Conservation (phyloP, 2,113 vertebrate genomes). For the Scatophagus argus region DNA sequence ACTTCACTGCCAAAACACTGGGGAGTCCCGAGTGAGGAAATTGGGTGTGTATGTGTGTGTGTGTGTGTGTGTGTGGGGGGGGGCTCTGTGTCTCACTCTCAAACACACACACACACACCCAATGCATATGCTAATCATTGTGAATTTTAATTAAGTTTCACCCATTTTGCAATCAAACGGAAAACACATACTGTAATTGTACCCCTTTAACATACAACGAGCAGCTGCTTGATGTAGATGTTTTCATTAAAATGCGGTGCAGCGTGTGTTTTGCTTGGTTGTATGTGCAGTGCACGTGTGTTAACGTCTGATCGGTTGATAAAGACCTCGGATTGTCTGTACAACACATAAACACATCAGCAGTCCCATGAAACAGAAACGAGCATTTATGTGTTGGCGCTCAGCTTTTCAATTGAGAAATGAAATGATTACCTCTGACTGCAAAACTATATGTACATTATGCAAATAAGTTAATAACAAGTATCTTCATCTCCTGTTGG, state of each 20-base stretch:
- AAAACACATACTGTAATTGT: slow-evolving; percentile 72
- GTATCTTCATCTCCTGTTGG: background rate
- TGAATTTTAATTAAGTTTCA: slow-evolving; percentile 69
- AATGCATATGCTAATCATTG: slow-evolving; percentile 63
- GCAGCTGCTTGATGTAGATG: slow-evolving; percentile 60
- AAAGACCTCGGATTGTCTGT: slow-evolving; percentile 30
- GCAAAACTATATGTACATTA: background rate
- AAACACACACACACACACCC: slow-evolving; percentile 36
- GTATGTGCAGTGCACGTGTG: slow-evolving; percentile 14
- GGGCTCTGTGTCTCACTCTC: slow-evolving; percentile 29
- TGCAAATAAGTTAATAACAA: background rate
- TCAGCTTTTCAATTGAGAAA: slow-evolving; percentile 5
- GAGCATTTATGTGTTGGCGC: background rate
- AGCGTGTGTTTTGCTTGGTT: slow-evolving; percentile 14
- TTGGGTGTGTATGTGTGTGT: slow-evolving; percentile 1
- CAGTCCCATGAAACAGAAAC: slow-evolving; percentile 11
- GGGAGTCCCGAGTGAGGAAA: slow-evolving; percentile 66
- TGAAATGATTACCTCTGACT: background rate
- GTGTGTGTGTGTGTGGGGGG: slow-evolving; percentile 15
- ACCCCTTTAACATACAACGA: slow-evolving; percentile 42
- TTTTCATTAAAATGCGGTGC: slow-evolving; percentile 56
- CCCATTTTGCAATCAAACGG: slow-evolving; percentile 56
- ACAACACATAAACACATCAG: slow-evolving; percentile 32
- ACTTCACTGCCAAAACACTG: slow-evolving; percentile 71
- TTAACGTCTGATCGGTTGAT: slow-evolving; percentile 45